Evolutionary conservation across 2,888 invertebrate genomes (phyloP).

Genomic region (Empis stercorea): DNA sequence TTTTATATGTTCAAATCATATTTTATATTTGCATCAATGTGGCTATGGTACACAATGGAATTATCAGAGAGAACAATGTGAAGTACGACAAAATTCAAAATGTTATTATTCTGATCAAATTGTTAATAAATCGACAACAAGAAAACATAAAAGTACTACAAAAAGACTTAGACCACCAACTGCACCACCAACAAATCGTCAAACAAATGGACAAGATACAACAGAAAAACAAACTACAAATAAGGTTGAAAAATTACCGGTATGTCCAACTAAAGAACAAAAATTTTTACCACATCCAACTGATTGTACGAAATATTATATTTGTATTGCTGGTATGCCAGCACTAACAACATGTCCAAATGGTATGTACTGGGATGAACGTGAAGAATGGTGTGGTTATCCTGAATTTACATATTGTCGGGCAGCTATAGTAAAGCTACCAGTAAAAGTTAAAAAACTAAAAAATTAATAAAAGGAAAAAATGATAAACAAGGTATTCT

Average conservation of each 20-base stretch:
- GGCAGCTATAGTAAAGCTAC: not conserved
- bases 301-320: constrained; percentile 30
- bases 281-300: constrained; percentile 24
- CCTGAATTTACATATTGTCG: not conserved
- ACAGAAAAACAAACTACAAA: not conserved
- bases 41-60: constrained; percentile 26
- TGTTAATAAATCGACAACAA: not conserved
- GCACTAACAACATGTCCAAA: constrained; percentile 28
- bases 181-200: not conserved
- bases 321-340: constrained; percentile 28
- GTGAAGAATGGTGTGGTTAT: constrained; percentile 21
- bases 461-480: too few species aligned
- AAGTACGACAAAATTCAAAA: constrained; percentile 15
- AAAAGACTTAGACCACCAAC: constrained; percentile 9
- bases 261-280: constrained; percentile 21
- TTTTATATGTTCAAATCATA: constrained; percentile 29
- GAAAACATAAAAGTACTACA: not conserved
- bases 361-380: constrained; percentile 26
- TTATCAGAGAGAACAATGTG: constrained; percentile 23
- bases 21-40: constrained; percentile 27
- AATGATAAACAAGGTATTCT: too few species aligned
- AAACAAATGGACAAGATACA: constrained; percentile 3
- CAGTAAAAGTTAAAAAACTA: too few species aligned
- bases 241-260: constrained; percentile 9
- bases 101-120: constrained; percentile 16